Evolutionary conservation across 2,888 invertebrate genomes (phyloP).

Genomic region (Portevinia maculata): DNA sequence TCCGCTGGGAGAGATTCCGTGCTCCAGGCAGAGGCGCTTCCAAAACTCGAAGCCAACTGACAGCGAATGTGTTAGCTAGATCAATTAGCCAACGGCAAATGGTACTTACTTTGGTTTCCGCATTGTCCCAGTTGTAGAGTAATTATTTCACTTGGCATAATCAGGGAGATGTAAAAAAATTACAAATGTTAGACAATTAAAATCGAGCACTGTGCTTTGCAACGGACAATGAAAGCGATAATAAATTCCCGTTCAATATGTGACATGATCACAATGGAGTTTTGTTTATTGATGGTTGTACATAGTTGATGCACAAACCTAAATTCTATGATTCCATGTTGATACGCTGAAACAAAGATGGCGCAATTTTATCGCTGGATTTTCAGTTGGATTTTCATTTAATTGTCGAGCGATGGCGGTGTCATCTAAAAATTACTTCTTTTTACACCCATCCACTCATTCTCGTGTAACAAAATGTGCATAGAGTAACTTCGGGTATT

Average conservation of each 20-base stretch:
- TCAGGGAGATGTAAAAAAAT: too few species aligned
- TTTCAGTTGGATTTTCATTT: neutral
- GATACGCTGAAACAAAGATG: neutral
- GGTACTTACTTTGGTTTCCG: slow-evolving; percentile 96
- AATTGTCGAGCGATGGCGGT: neutral
- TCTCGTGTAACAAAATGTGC: too few species aligned
- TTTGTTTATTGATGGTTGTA: neutral
- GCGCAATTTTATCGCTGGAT: neutral
- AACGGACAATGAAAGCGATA: neutral
- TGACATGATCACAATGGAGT: neutral
- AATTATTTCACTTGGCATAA: slow-evolving; percentile 99
- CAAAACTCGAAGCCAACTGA: slow-evolving; percentile 99
- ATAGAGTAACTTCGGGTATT: too few species aligned
- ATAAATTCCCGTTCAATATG: slow-evolving; percentile 2
- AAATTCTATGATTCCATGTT: neutral
- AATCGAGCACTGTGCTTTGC: neutral
- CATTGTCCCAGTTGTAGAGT: slow-evolving; percentile 99
- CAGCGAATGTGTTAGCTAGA: neutral
- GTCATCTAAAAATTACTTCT: neutral
- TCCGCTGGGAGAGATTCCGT: slow-evolving; percentile 99
- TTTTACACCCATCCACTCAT: too few species aligned
- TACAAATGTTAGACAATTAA: neutral
- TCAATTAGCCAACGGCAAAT: neutral
- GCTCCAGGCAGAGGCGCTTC: slow-evolving; percentile 98
- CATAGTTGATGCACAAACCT: neutral